Percentiles rank a stretch among this genome's conserved stretches.
These are phyloP conservation scores for Dorcus parallelipipedus DNA, from an alignment of 2,888 invertebrate species.

Conservation along the genomic window DNA sequence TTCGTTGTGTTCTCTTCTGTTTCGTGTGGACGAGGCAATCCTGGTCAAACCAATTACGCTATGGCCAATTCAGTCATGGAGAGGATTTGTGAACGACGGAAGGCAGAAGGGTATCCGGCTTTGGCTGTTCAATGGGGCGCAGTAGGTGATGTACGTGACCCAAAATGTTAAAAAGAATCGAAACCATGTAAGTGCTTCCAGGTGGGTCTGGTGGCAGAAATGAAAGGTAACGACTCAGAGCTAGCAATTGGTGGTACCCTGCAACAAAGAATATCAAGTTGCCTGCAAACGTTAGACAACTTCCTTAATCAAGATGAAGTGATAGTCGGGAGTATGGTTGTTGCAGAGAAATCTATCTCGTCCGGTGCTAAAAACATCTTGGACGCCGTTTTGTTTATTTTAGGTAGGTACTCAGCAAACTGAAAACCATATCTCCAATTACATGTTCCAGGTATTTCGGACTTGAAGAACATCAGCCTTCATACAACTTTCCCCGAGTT, in stretches of 20 bases:
- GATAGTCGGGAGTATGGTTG: slow-evolving; percentile 62
- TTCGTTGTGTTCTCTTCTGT: slow-evolving; percentile 92
- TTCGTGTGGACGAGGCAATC: slow-evolving; percentile 84
- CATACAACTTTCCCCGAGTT: slow-evolving; percentile 80
- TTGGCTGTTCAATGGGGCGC: slow-evolving; percentile 28
- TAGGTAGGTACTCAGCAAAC: slow-evolving; percentile 51
- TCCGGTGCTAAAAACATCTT: slow-evolving; percentile 46
- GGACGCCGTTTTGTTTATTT: slow-evolving; percentile 61
- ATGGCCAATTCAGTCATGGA: slow-evolving; percentile 87
- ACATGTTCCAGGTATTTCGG: slow-evolving; percentile 70
- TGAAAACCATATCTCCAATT: slow-evolving; percentile 49
- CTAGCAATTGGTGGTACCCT: slow-evolving; percentile 35
- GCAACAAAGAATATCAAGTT: slow-evolving; percentile 34
- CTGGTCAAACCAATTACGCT: slow-evolving; percentile 86
- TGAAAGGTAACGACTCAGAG: slow-evolving; percentile 20
- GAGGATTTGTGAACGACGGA: slow-evolving; percentile 67
- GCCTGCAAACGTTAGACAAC: slow-evolving; percentile 60
- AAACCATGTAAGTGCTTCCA: slow-evolving; percentile 11
- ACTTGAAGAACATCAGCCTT: slow-evolving; percentile 66
- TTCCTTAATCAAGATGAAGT: slow-evolving; percentile 66
- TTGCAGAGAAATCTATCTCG: slow-evolving; percentile 67
- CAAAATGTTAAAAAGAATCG: background rate
- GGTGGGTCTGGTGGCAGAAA: slow-evolving; percentile 64
- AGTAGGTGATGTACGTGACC: slow-evolving; percentile 45
- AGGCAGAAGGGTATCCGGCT: slow-evolving; percentile 20